Base-by-base conservation (phyloP, 2,888 invertebrate species). In the Lampropteryx suffumata region DNA sequence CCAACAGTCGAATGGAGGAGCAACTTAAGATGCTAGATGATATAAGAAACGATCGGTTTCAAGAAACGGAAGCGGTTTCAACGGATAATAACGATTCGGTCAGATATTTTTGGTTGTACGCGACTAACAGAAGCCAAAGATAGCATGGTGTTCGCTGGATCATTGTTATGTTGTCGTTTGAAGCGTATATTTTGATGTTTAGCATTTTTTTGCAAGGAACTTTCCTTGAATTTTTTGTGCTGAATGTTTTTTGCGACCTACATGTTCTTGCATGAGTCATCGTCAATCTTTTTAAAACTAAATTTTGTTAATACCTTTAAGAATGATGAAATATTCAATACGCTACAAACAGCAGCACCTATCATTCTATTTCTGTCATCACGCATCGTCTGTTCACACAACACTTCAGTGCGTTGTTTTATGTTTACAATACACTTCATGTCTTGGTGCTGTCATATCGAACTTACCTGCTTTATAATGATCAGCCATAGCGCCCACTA, bases 1-100 rank as follows among this genome's bases (percentile, higher is more conserved):
- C 86, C 0, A 79, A 69, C 37, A 84, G 85, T 54, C 69, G 90
- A 0, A 70, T 87, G 80, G 86, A 84, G 54, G 86, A 90, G 45
- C 86, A 87, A 28, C 27, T 90, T 2, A 75, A 61, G 55, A 83
- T 85, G 79, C 57, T 90, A 36, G 82, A 89, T 28, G 85, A 78
- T 1, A 76, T 90, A n/a, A 69, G 73, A 28, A 84, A 82, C 48
- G 73, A 80, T 52, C 70, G 69, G 32, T 90, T 90, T 62, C 71
- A 64, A 12, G 89, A 90, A 61, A 73, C 67, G 0, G 85, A 88
- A 42, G 83, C 74, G 1, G 82, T 84, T 55, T 61, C 66, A 24
- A 75, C 61, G 53, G 71, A 74, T 64, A 76, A 77, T 48, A 73
- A 76, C 44, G 75, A 88, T 69, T 88, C 89, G 90, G 89, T 89